Evolutionary conservation across 2,113 vertebrate species (phyloP), one percentile per base, ranked within the genome.

Genomic region (Oenanthe oenanthe): DNA sequence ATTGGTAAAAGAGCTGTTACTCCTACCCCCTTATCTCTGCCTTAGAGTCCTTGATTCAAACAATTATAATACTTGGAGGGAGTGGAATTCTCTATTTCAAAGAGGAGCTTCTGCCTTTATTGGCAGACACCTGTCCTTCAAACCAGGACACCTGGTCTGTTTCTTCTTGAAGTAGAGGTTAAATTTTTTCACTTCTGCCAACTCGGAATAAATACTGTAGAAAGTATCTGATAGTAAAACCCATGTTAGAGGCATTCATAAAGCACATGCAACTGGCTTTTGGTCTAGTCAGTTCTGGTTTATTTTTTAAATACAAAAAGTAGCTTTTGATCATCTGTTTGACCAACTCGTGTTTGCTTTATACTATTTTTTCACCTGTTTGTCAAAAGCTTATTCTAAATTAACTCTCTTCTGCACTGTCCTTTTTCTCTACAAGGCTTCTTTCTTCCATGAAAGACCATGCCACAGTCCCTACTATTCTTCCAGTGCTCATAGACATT

Each of bases 381-480:
- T 71, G 74, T 87, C 38, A 82, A 28, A 63, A 78, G 28, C 42
- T 56, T 88, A 19, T 47, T 73, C n/a, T 43, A 57, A 85, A 66
- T 65, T 68, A 88, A 48, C 31, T 6, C 12, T 74, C 7, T 78
- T 47, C 61, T 82, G 29, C 26, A 36, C 31, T 48, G 18, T 43
- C 31, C 20, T 71, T 73, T 85, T 88, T 42, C 29, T 68, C 34
- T 80, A 68, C 13, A 28, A 38, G 63, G 34, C 42, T 91, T 82
- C 2, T 0, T 47, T 58, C 51, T 77, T 21, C 31, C 9, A 4
- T 83, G 43, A 36, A 32, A 60, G 38, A 31, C 18, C 0, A 0
- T 54, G 31, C 24, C n/a, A 50, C 38, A 11, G 62, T 67, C 67
- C 38, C 18, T 57, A 22, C 78, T 47, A 51, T 87, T 87, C 63